Evolutionary conservation across 2,797 vertebrate species (phyloP), one percentile per base, ranked within the genome.

Genomic region (Sparus aurata): DNA sequence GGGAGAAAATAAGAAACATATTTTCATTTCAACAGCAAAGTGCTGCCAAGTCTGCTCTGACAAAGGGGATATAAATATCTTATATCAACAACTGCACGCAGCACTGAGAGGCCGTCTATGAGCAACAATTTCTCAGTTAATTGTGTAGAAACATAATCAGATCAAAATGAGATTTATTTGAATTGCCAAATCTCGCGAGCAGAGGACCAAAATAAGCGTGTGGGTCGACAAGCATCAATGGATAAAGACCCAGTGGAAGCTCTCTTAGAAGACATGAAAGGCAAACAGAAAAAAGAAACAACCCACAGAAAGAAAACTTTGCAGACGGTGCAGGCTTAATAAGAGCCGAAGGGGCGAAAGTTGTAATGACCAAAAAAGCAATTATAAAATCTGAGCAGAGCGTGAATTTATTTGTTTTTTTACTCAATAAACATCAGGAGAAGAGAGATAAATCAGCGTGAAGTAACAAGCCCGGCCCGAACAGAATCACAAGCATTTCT

Each of bases 11-110:
- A 69, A 70, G 70, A 77, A 75, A 82, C 80, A 64, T 76, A 62
- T 75, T 87, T 85, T 83, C 43, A 79, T 85, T 74, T 86, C 41
- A 72, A 82, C 76, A 45, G 59, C 38, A 25, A 73, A 75, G 49
- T 45, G 34, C 61, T 45, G 47, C 59, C 4, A 61, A 69, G 67
- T 38, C 49, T 63, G 22, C 59, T 27, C 57, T 50, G 47, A 64
- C 61, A 77, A 53, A 69, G 13, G 67, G 3, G 67, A 75, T 50
- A 52, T 54, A n/a, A 64, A 78, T 64, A 4, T 46, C 23, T 58
- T 15, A 17, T 7, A 64, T 57, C 20, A 52, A 66, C 67, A 69
- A 1, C 52, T 17, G 10, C 27, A 0, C 1, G 17, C 43, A 23
- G 43, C 49, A 47, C 10, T 30, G 46, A 74, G 17, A 30, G 2